Evolutionary conservation across 2,797 vertebrate species (phyloP).

Genomic region (Myoxocephalus aenaeus): DNA sequence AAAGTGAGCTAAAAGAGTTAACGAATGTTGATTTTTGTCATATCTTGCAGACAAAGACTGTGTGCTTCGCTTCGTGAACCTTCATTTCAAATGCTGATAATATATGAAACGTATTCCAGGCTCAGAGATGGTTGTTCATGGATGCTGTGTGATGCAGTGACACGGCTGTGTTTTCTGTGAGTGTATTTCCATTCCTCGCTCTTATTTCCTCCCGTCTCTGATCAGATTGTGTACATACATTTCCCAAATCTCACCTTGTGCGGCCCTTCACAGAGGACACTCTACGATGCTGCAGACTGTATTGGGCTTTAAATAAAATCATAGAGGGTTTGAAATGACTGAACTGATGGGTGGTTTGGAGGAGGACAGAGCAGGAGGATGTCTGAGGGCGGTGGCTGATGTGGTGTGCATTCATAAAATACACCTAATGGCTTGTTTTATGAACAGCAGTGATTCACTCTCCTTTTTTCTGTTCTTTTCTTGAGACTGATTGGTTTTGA

Average conservation of each 20-base stretch:
- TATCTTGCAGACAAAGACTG: slow-evolving; percentile 52
- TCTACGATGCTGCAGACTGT: slow-evolving; percentile 31
- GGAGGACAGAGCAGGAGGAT: slow-evolving; percentile 11
- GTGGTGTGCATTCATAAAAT: slow-evolving; percentile 69
- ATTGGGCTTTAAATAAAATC: slow-evolving; percentile 65
- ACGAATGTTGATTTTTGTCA: slow-evolving; percentile 25
- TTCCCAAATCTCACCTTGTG: slow-evolving; percentile 46
- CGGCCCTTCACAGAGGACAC: slow-evolving; percentile 54
- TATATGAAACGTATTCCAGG: slow-evolving; percentile 59
- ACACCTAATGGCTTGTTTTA: slow-evolving; percentile 78
- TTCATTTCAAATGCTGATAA: slow-evolving; percentile 55
- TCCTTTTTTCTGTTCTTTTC: slow-evolving; percentile 59
- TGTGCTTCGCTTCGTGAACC: slow-evolving; percentile 48
- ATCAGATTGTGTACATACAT: slow-evolving; percentile 55
- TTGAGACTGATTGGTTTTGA: slow-evolving; percentile 81
- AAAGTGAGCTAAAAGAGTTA: slow-evolving; percentile 37
- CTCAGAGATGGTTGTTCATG: slow-evolving; percentile 36
- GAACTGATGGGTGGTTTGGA: slow-evolving; percentile 45
- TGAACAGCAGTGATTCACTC: slow-evolving; percentile 72
- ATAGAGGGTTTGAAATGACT: slow-evolving; percentile 50
- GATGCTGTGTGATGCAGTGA: slow-evolving; percentile 45
- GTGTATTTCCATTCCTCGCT: slow-evolving; percentile 28
- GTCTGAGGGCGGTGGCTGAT: slow-evolving; percentile 34
- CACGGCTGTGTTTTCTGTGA: slow-evolving; percentile 42
- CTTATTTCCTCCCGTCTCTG: slow-evolving; percentile 45